Evolutionary conservation across 2,888 invertebrate species (phyloP), one percentile per base, ranked within the genome.

Genomic region (Drosophila limbata): DNA sequence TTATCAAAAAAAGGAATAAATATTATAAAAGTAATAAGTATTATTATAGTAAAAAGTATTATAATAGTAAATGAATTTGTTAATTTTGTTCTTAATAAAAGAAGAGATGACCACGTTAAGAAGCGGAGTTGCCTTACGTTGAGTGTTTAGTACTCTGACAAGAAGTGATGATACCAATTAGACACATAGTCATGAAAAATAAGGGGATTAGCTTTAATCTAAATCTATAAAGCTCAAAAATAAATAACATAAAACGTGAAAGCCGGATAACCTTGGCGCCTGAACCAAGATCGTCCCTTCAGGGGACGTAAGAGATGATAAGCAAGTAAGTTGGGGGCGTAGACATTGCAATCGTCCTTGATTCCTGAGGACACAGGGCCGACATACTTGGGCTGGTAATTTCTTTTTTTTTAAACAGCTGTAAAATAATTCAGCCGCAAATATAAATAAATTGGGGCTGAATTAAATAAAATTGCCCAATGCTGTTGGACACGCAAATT

Each of bases 401-500:
- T 69, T 48, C 25, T 19, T 48, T 11, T 25, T 25, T 51, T 72
- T 73, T 67, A 63, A 90, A 90, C 90, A 91, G 90, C 80, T 90
- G 90, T 90, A 90, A 89, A 91, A 85, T 90, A 90, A 90, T 90
- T 84, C 77, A 63, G 73, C 77, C 88, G 74, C 90, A 90, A 82
- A 73, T 84, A 84, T 69, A 82, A 84, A 85, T 84, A 88, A 85
- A 78, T 78, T 73, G 64, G 63, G 31, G 69, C 44, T 61, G 82
- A 84, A 89, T 84, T 89, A 84, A 89, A 89, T 89, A 85, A 88
- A 84, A 84, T 79, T 79, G 69, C 63, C 60, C 55, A 63, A 64
- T 50, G 61, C 59, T 69, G 65, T 31, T 50, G 44, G 40, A 53
- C 55, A 48, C 48, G 40, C 66, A 60, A 60, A 61, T 69, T 62